These are phyloP conservation scores for Leguminivora glycinivorella DNA, from an alignment of 1,140 invertebrate genomes.

Conservation along the genomic window DNA sequence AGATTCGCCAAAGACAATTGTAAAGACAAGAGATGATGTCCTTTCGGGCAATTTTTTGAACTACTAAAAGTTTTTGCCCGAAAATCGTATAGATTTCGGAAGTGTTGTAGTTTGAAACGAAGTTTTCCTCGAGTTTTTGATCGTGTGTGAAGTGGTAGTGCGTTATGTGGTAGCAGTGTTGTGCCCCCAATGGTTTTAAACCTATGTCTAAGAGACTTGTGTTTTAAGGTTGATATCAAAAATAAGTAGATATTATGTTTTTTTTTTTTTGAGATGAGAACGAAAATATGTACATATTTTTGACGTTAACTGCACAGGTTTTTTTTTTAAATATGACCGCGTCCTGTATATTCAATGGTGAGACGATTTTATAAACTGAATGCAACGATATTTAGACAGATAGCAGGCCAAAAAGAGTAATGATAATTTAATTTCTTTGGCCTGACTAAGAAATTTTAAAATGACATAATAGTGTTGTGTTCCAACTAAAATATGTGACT, in stretches of 20 bases:
- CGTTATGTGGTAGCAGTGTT: not conserved
- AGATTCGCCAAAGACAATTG: not conserved
- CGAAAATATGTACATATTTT: not conserved
- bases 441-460: not conserved
- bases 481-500: not conserved
- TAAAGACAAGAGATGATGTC: not conserved
- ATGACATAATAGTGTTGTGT: not conserved
- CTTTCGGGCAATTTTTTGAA: too few species aligned
- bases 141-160: not conserved
- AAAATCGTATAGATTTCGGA: not conserved
- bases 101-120: not conserved
- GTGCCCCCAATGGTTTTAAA: not conserved
- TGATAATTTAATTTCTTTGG: too few species aligned
- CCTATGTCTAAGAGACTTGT: not conserved
- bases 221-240: not conserved
- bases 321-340: not conserved
- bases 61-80: not conserved
- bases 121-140: not conserved
- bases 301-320: not conserved
- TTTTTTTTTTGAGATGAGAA: too few species aligned
- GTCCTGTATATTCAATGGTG: not conserved
- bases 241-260: not conserved
- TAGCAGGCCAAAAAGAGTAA: not conserved
- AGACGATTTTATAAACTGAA: not conserved
- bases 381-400: not conserved